These are phyloP conservation scores for Bovichtus diacanthus DNA, from an alignment of 2,797 vertebrate genomes.

Conservation along the genomic window DNA sequence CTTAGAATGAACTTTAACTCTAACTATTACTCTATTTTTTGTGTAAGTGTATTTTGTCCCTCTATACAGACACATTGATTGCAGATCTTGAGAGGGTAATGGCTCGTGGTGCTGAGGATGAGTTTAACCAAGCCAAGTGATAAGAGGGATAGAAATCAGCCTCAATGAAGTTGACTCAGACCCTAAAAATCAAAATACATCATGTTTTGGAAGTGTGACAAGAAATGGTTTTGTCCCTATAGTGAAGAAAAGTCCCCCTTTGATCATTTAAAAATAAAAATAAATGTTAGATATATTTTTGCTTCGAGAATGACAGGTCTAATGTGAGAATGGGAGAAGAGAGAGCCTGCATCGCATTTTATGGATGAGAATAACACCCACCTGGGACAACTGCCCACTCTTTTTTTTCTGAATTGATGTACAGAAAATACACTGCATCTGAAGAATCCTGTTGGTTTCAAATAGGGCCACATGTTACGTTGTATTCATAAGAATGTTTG, in stretches of 20 bases:
- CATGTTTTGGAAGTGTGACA: slow-evolving; percentile 16
- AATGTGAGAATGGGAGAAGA: neutral
- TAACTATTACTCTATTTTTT: neutral
- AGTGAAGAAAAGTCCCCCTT: neutral
- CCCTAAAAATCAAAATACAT: neutral
- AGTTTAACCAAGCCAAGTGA: neutral
- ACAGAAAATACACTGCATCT: slow-evolving; percentile 19
- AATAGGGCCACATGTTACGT: slow-evolving; percentile 16
- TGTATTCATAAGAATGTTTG: slow-evolving; percentile 24
- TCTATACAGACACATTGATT: neutral
- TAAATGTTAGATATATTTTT: neutral
- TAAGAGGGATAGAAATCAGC: neutral
- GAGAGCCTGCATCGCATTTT: slow-evolving; percentile 10
- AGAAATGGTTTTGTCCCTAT: neutral
- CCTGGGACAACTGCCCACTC: slow-evolving; percentile 29
- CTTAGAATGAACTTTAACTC: neutral
- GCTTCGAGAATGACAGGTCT: neutral
- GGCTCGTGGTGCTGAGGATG: neutral
- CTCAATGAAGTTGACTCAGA: neutral
- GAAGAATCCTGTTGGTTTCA: slow-evolving; percentile 14
- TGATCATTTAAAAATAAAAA: slow-evolving; percentile 28
- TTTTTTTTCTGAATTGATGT: slow-evolving; percentile 2
- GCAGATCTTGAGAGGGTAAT: slow-evolving; percentile 6
- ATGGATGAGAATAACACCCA: slow-evolving; percentile 27
- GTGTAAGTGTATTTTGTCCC: neutral